Percentiles rank a stretch among this genome's conserved stretches.
phyloP scores from a whole-genome alignment of 2,797 vertebrate genomes.

The Parauchenoglanis ngamensis region DNA sequence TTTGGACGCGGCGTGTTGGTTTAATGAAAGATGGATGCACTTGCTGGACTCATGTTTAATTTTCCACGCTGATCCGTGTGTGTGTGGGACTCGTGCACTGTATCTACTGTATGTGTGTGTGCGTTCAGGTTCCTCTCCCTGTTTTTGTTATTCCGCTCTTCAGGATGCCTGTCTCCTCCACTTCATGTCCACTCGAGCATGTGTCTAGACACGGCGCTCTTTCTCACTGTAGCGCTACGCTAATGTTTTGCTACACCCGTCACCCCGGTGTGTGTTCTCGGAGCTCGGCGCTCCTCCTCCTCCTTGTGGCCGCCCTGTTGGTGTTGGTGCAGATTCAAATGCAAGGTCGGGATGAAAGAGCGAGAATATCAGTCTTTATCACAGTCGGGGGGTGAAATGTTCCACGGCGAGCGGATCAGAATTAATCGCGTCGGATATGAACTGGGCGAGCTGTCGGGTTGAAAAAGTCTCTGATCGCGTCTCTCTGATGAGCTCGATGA shows the following conservation, averaged over 20 bases:
- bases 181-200: constrained; percentile 23
- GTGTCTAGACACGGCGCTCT: constrained; percentile 9
- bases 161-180: constrained; percentile 19
- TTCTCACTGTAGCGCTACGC: constrained; percentile 26
- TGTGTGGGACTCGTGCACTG: background rate
- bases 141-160: constrained; percentile 32
- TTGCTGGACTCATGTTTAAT: background rate
- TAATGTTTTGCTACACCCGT: constrained; percentile 53
- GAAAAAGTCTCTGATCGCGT: constrained; percentile 27
- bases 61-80: constrained; percentile 8
- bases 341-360: constrained; percentile 44
- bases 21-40: constrained; percentile 16
- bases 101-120: background rate
- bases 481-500: constrained; percentile 4
- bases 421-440: constrained; percentile 26
- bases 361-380: constrained; percentile 47
- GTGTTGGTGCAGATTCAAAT: constrained; percentile 44
- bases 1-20: constrained; percentile 14
- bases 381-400: constrained; percentile 9
- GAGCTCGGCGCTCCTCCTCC: constrained; percentile 9
- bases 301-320: constrained; percentile 31
- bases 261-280: constrained; percentile 30
- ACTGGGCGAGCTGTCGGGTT: constrained; percentile 2
- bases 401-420: constrained; percentile 26
- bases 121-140: background rate